A percentile compares a stretch with the other conserved stretches of the same genome.
Evolutionary conservation across 2,113 vertebrate genomes (phyloP).

Genomic region (Leptocoma aspasia): DNA sequence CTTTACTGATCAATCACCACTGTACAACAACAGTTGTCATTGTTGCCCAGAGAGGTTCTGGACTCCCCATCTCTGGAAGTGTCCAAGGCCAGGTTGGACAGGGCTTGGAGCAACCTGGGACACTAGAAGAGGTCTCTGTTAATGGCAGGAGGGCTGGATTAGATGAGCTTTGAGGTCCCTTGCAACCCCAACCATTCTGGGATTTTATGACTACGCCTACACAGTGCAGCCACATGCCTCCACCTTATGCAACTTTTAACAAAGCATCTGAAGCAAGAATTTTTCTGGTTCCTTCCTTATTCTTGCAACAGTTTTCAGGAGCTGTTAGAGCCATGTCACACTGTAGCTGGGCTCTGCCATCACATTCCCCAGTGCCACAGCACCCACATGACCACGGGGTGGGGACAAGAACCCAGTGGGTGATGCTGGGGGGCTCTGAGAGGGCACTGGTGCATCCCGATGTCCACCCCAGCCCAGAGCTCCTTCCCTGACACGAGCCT

Average conservation of each 20-base stretch:
- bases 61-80: background rate
- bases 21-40: accelerated
- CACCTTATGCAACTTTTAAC: background rate
- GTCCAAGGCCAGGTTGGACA: background rate
- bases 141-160: background rate
- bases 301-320: background rate
- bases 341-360: background rate
- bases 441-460: accelerated
- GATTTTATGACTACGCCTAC: background rate
- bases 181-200: background rate
- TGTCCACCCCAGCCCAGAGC: background rate
- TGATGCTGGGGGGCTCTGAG: background rate
- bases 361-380: background rate
- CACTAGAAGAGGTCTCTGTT: background rate
- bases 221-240: background rate
- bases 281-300: conserved; percentile 12
- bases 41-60: background rate
- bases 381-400: accelerated
- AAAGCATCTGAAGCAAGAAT: background rate
- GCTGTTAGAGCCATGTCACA: background rate
- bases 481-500: background rate
- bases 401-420: background rate
- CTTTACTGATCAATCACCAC: background rate
- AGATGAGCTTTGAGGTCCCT: background rate
- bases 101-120: background rate